phyloP scores from a whole-genome alignment of 2,113 vertebrate species.

The Channa maculata region DNA sequence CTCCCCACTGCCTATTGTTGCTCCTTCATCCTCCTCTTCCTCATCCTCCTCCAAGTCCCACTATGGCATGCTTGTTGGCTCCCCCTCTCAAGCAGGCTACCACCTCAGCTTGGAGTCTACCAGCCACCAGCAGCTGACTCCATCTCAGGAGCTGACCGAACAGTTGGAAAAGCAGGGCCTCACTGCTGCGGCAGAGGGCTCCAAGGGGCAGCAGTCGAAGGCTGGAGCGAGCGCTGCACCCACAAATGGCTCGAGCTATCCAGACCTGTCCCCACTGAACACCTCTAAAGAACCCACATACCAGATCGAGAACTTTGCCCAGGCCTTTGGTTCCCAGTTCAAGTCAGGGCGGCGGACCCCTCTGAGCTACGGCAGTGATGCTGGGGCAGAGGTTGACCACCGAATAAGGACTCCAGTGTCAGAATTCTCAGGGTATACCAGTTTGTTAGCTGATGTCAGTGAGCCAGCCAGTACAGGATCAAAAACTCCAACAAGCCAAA shows the following conservation, averaged over 20 bases:
- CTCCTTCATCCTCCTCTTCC: conserved; percentile 87
- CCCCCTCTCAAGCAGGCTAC: conserved; percentile 90
- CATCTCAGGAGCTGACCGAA: conserved; percentile 98
- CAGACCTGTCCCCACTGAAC: conserved; percentile 92
- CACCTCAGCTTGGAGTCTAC: conserved; percentile 92
- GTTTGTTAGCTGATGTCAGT: conserved; percentile 98
- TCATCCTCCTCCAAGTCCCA: conserved; percentile 93
- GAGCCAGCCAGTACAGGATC: conserved; percentile 99
- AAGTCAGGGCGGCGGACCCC: conserved; percentile 97
- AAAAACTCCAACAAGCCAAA: conserved; percentile 99
- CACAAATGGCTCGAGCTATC: conserved; percentile 88
- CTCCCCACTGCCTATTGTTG: conserved; percentile 92
- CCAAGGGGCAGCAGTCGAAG: conserved; percentile 94
- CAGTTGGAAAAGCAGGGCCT: conserved; percentile 97
- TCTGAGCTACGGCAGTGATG: conserved; percentile 92
- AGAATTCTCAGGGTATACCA: conserved; percentile 99
- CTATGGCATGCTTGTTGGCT: conserved; percentile 94
- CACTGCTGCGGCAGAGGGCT: conserved; percentile 73
- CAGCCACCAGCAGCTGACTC: conserved; percentile 97
- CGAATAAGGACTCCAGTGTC: conserved; percentile 97
- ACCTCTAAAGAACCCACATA: conserved; percentile 95
- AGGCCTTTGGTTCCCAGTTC: conserved; percentile 99
- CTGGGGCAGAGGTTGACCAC: conserved; percentile 91
- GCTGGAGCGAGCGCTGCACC: conserved; percentile 52
- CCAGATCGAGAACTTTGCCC: conserved; percentile 99